phyloP scores from a whole-genome alignment of 2,888 invertebrate genomes.

The Odontomyia ornata region DNA sequence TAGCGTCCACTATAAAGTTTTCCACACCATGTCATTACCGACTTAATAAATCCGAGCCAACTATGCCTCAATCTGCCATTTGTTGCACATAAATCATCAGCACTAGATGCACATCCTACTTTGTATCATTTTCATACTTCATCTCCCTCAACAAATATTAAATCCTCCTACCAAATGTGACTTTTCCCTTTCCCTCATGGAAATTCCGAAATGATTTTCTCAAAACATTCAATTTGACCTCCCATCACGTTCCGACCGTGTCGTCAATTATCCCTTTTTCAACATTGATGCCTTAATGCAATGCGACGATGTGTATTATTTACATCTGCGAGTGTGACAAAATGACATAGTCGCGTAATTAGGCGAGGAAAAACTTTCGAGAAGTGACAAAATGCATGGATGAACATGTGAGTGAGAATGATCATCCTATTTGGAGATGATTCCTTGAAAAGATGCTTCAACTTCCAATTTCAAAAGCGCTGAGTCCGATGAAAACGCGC shows the following conservation, averaged over 20 bases:
- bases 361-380: constrained; percentile 46
- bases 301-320: constrained; percentile 4
- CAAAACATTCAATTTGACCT: constrained; percentile 32
- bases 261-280: constrained; percentile 30
- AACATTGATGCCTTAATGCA: constrained; percentile 1
- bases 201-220: too few species aligned
- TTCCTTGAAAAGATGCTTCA: background rate
- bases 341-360: constrained; percentile 47
- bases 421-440: constrained; percentile 17
- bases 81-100: background rate
- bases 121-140: too few species aligned
- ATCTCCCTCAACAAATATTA: too few species aligned
- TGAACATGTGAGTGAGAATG: constrained; percentile 47
- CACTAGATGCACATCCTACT: too few species aligned
- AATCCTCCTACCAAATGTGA: too few species aligned
- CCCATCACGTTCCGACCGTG: constrained; percentile 19
- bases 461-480: background rate
- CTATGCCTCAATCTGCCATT: too few species aligned
- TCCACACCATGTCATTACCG: too few species aligned
- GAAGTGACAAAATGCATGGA: constrained; percentile 47
- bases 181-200: too few species aligned
- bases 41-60: too few species aligned
- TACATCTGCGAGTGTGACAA: constrained; percentile 33
- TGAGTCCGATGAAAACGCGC: background rate
- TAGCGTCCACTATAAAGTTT: too few species aligned